Percentiles rank a stretch among this genome's conserved stretches.
phyloP scores from a whole-genome alignment of 2,888 invertebrate species.

The Notocelia uddmanniana region DNA sequence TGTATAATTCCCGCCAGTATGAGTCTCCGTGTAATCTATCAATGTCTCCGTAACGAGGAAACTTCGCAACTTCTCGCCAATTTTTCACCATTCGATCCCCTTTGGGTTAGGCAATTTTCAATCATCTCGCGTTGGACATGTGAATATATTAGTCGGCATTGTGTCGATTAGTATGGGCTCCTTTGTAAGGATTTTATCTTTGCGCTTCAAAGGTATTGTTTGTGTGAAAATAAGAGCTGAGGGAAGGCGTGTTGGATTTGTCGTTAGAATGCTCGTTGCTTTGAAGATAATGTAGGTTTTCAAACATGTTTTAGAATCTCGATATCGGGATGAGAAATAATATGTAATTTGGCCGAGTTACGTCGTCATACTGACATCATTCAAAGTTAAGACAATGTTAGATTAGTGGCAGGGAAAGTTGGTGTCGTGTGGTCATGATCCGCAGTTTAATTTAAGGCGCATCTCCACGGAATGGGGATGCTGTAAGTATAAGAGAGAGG shows the following conservation, averaged over 20 bases:
- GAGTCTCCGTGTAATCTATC: conserved; percentile 22
- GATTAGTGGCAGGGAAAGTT: too few relatives aligned
- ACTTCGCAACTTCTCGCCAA: conserved; percentile 34
- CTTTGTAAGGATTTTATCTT: conserved; percentile 19
- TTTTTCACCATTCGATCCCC: conserved; percentile 35
- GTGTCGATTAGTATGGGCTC: conserved; percentile 7
- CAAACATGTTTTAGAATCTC: background rate
- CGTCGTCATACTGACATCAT: too few relatives aligned
- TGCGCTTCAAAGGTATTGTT: conserved; percentile 9
- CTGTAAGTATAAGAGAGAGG: too few relatives aligned
- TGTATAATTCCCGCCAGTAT: background rate
- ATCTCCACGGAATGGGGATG: too few relatives aligned
- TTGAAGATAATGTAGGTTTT: background rate
- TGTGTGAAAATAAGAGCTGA: background rate
- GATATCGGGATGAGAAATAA: too few relatives aligned
- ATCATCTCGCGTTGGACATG: conserved; percentile 52
- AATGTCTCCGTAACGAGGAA: conserved; percentile 34
- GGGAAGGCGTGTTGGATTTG: background rate
- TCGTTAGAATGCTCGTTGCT: background rate
- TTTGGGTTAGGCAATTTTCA: conserved; percentile 51
- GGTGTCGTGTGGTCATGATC: too few relatives aligned
- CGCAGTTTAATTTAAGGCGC: too few relatives aligned
- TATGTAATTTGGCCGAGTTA: too few relatives aligned
- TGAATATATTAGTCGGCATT: conserved; percentile 50
- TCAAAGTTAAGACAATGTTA: too few relatives aligned